Evolutionary conservation across 2,113 vertebrate genomes (phyloP), one percentile per base, ranked within the genome.

Genomic region (Paramisgurnus dabryanus): DNA sequence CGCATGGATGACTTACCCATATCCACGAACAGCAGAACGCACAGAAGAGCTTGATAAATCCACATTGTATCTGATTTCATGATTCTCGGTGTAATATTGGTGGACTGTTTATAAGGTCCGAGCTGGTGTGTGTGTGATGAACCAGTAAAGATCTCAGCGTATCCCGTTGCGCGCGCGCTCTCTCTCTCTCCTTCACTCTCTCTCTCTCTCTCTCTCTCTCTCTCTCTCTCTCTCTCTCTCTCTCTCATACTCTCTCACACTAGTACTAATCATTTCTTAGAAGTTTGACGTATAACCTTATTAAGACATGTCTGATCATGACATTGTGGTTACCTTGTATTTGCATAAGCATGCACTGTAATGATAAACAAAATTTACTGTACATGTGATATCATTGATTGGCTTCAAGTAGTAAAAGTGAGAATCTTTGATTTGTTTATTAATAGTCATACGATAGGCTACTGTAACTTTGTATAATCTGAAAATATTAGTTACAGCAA

Each of bases 1-100:
- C 47, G 27, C 47, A 40, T 6, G 49, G 49, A 55, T 49, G 50
- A 76, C 83, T 85, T 89, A 93, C 93, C 92, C 92, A 90, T 80
- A 27, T 89, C 85, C 78, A 91, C 5, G 67, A 82, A 86, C 61
- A 92, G 80, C 67, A 91, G 64, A 45, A 86, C 76, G 47, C 86
- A 91, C 80, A 90, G 43, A 85, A 92, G 49, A 55, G 85, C 80
- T 76, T 88, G 88, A 86, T 89, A 92, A 88, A 92, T 91, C 90
- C 91, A 92, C 75, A 85, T 84, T 11, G 67, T 85, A 80, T 85
- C 71, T 65, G 85, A 83, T 86, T 86, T 90, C 90, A 91, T 90
- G 40, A 6, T 67, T 45, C 55, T 49, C 47, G 43, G 39, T 27
- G 47, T 55, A 60, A 41, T 61, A 53, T 57, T 69, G 55, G 55